phyloP scores from a whole-genome alignment of 2,888 invertebrate species.

The Ecliptopera silaceata region DNA sequence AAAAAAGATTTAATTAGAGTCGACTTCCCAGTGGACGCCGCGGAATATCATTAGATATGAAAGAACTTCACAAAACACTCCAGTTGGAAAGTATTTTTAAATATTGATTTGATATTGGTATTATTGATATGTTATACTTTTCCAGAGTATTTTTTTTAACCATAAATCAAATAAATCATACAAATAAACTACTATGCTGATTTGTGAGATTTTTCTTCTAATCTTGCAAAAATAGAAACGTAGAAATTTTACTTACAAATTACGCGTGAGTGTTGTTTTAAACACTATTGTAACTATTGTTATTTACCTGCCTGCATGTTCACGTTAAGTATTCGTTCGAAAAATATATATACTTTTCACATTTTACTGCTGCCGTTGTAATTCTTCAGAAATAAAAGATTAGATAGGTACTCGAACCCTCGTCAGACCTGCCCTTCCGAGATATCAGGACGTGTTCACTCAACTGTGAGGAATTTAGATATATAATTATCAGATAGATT shows the following conservation, averaged over 20 bases:
- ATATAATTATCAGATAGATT: slow-evolving; percentile 49
- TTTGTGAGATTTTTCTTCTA: too few species aligned
- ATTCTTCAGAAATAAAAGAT: slow-evolving; percentile 49
- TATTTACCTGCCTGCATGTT: neutral
- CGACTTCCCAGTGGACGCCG: slow-evolving; percentile 37
- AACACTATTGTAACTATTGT: too few species aligned
- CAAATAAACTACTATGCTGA: too few species aligned
- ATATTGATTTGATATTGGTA: too few species aligned
- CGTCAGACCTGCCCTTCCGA: slow-evolving; percentile 51
- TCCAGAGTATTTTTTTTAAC: too few species aligned
- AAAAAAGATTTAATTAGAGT: slow-evolving; percentile 53
- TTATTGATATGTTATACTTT: too few species aligned
- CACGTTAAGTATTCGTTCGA: slow-evolving; percentile 2
- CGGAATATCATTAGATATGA: slow-evolving; percentile 43
- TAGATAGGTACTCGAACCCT: slow-evolving; percentile 52
- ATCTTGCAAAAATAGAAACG: too few species aligned
- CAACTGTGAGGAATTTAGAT: slow-evolving; percentile 38
- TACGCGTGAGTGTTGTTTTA: too few species aligned
- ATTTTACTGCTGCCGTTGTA: slow-evolving; percentile 25
- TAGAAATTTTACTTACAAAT: too few species aligned
- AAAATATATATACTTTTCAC: slow-evolving; percentile 1
- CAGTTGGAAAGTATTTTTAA: too few species aligned
- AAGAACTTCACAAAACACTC: slow-evolving; percentile 25
- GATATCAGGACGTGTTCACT: slow-evolving; percentile 40
- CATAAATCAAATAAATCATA: too few species aligned